A percentile compares a stretch with the other conserved stretches of the same genome.
phyloP scores from a whole-genome alignment of 1,140 invertebrate species.

The Drosophila mauritiana region DNA sequence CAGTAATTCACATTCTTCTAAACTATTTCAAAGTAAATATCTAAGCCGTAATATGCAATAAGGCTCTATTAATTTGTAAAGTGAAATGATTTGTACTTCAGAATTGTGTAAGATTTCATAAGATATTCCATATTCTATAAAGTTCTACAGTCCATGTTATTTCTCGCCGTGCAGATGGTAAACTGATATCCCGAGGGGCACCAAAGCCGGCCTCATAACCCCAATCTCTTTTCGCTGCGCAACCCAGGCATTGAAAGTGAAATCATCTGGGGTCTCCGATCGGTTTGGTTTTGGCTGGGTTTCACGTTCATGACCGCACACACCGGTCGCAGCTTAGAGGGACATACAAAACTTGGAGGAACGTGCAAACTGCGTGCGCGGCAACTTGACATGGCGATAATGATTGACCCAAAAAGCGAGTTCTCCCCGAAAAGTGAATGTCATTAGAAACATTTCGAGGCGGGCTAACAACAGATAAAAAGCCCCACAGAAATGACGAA shows the following conservation, averaged over 20 bases:
- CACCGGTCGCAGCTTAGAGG: slow-evolving; percentile 54
- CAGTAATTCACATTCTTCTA: too few species aligned
- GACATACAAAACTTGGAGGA: slow-evolving; percentile 17
- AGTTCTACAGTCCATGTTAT: neutral
- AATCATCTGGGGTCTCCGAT: slow-evolving; percentile 45
- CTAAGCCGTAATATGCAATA: too few species aligned
- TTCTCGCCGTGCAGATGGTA: slow-evolving; percentile 39
- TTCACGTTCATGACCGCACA: slow-evolving; percentile 51
- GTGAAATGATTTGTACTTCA: too few species aligned
- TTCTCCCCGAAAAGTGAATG: slow-evolving; percentile 74
- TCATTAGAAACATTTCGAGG: slow-evolving; percentile 72
- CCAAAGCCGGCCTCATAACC: slow-evolving; percentile 53
- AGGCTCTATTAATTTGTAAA: too few species aligned
- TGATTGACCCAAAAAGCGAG: slow-evolving; percentile 77
- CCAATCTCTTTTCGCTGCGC: slow-evolving; percentile 46
- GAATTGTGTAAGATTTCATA: too few species aligned
- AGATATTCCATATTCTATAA: neutral
- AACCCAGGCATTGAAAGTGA: slow-evolving; percentile 79
- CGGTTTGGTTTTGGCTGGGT: slow-evolving; percentile 1
- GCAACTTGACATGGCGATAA: slow-evolving; percentile 78
- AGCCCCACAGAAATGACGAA: slow-evolving; percentile 46
- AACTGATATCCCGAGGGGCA: slow-evolving; percentile 51
- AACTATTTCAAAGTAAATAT: too few species aligned
- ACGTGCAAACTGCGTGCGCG: slow-evolving; percentile 78
- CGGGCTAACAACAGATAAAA: slow-evolving; percentile 71